Evolutionary conservation across 2,113 vertebrate species (phyloP).

Genomic region (Myocastor coypus): DNA sequence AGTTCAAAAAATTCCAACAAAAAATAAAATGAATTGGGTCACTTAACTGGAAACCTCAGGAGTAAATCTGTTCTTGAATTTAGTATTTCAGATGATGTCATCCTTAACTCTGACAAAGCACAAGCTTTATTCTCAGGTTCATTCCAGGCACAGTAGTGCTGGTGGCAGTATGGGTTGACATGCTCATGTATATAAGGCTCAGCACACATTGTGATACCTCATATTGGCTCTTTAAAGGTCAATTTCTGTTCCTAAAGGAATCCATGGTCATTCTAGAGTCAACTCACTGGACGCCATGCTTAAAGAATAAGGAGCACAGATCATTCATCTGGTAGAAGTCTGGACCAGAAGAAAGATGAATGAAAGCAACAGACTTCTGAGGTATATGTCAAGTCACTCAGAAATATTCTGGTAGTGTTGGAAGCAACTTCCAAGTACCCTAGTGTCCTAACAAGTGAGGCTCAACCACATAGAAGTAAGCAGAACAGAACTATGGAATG

Average conservation of each 20-base stretch:
- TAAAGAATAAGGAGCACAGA: background rate
- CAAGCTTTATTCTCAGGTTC: background rate
- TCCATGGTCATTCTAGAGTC: background rate
- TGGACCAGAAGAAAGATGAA: background rate
- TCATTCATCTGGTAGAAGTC: background rate
- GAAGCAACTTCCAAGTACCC: background rate
- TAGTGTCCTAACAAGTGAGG: background rate
- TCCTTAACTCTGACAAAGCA: background rate
- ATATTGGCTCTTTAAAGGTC: background rate
- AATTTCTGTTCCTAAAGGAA: background rate
- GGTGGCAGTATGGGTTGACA: background rate
- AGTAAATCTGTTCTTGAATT: background rate
- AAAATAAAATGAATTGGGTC: slow-evolving; percentile 66
- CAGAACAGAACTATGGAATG: background rate
- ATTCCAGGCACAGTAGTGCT: background rate
- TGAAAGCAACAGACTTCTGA: background rate
- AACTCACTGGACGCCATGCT: background rate
- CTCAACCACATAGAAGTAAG: background rate
- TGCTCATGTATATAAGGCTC: background rate
- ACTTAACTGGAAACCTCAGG: slow-evolving; percentile 37
- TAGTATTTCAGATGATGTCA: slow-evolving; percentile 16
- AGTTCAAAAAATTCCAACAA: slow-evolving; percentile 50
- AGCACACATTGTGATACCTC: background rate
- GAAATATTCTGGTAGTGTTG: background rate
- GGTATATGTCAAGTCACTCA: background rate